Evolutionary conservation across 2,113 vertebrate genomes (phyloP), one percentile per base, ranked within the genome.

Genomic region (Oryzias celebensis): DNA sequence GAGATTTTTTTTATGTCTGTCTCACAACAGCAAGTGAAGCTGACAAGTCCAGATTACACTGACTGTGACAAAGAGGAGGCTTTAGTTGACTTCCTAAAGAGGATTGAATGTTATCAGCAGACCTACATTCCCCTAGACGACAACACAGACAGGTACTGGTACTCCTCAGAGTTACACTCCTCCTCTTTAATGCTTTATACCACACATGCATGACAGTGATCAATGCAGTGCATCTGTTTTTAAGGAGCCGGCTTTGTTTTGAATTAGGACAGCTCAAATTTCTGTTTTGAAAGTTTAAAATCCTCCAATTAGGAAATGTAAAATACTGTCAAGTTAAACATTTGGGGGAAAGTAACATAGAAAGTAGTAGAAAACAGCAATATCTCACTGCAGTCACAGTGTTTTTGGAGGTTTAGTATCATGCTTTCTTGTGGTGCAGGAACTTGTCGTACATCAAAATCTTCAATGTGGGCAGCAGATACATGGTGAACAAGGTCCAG

Each of bases 401-500:
- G 31, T 36, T 20, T 20, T 10, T 48, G 24, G 31, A 12, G 42
- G 16, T 44, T 12, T 31, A n/a, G 2, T 14, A 15, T 41, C 2
- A 8, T 0, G 2, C 28, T 1, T 31, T 17, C 31, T 31, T 4
- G 16, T 62, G 0, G 1, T 22, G 44, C 84, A 97, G 95, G 52
- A 86, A 83, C 46, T 49, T 98, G 62, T 96, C 95, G 13, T 96
- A 96, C 85, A 98, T 98, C 69, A 96, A 96, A 88, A 98, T 98
- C 81, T 96, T 96, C 62, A 93, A 98, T 0, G 95, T 95, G 68
- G 95, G 95, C 22, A 89, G 90, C 49, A 86, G 93, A 14, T 96
- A 95, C 86, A 85, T 96, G 88, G 95, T 94, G 62, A 98, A 97
- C 81, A 86, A 87, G 12, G 93, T 98, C 7, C 94, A 95, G 85